These are phyloP conservation scores for Stegophylla sp. DNA, from an alignment of 2,888 invertebrate genomes.

Conservation along the genomic window DNA sequence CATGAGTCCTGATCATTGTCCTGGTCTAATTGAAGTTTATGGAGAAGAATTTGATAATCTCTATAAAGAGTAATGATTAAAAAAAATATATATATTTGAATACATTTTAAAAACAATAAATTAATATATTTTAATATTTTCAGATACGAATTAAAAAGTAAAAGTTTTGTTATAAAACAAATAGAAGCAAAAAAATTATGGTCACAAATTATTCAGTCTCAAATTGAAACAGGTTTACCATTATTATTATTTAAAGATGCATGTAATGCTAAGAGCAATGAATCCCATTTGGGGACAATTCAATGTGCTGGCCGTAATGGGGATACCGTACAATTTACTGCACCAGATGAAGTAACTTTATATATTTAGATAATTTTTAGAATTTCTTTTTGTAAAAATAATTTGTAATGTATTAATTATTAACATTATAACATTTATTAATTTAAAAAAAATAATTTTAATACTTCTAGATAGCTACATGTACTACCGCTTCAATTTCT, in stretches of 20 bases:
- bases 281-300: conserved; percentile 96
- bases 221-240: conserved; percentile 97
- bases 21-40: conserved; percentile 89
- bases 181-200: conserved; percentile 86
- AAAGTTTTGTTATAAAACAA: conserved; percentile 65
- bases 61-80: conserved; percentile 72
- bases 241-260: conserved; percentile 97
- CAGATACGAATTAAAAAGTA: conserved; percentile 41
- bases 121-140: conserved; percentile 12
- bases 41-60: conserved; percentile 92
- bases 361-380: background rate
- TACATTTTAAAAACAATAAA: background rate
- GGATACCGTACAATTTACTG: conserved; percentile 94
- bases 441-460: background rate
- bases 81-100: background rate
- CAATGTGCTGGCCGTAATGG: conserved; percentile 98
- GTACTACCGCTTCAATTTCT: conserved; percentile 96
- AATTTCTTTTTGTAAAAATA: background rate
- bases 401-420: background rate
- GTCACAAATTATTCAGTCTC: conserved; percentile 91
- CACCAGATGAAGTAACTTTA: conserved; percentile 78
- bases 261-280: conserved; percentile 96
- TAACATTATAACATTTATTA: background rate
- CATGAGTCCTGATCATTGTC: conserved; percentile 95
- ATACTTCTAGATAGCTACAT: conserved; percentile 78